These are phyloP conservation scores for Lepidostoma basale DNA, from an alignment of 1,140 invertebrate species.

Conservation along the genomic window DNA sequence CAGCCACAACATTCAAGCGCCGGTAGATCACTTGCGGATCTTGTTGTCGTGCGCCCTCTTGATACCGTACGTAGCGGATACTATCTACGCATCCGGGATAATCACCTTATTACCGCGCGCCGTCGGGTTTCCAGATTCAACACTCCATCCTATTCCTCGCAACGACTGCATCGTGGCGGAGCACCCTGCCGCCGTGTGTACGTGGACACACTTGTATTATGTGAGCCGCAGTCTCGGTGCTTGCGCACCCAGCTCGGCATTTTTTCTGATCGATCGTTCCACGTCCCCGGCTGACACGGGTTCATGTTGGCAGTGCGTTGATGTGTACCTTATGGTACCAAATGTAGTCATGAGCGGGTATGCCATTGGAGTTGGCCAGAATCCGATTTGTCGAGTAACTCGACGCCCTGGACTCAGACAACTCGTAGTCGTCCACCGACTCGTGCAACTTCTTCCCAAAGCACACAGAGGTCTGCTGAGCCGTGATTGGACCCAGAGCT, in stretches of 20 bases:
- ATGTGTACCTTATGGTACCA: neutral
- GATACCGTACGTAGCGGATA: neutral
- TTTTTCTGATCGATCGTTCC: too few species aligned
- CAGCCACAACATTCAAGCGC: neutral
- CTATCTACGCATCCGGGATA: neutral
- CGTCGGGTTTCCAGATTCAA: neutral
- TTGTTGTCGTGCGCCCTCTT: neutral
- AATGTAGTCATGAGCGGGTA: neutral
- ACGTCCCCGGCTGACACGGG: constrained; percentile 25
- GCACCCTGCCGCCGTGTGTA: constrained; percentile 50
- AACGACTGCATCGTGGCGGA: constrained; percentile 44
- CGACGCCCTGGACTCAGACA: constrained; percentile 36
- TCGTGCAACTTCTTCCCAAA: too few species aligned
- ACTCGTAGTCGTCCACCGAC: too few species aligned
- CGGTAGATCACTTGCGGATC: neutral
- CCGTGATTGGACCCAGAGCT: too few species aligned
- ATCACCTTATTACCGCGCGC: neutral
- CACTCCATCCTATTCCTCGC: neutral
- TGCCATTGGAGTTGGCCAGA: neutral
- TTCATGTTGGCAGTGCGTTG: neutral
- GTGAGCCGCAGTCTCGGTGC: constrained; percentile 51
- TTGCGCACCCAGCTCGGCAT: constrained; percentile 49
- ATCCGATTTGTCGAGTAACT: constrained; percentile 24
- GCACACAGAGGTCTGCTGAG: too few species aligned
- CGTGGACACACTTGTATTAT: constrained; percentile 50